Conservation (phyloP, 2,888 invertebrate species). For the Torymus auratus region DNA sequence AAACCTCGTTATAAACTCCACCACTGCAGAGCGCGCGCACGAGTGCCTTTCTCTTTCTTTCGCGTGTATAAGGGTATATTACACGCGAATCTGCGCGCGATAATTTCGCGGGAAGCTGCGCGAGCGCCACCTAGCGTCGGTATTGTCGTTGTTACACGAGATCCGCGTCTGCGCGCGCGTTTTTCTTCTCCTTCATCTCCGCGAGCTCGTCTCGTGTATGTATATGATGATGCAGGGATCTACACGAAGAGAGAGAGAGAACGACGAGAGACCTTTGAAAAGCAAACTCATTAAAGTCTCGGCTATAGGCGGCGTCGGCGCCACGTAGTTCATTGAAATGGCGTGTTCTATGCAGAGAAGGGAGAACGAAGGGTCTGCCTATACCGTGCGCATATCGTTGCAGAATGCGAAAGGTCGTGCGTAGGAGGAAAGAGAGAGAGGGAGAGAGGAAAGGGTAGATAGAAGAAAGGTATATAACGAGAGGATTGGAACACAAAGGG, state of each 20-base stretch:
- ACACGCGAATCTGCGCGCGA: conserved; percentile 25
- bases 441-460: no score
- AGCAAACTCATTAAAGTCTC: conserved; percentile 71
- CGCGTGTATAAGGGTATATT: no score
- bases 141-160: no score
- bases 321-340: conserved; percentile 67
- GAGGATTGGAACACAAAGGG: no score
- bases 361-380: conserved; percentile 4
- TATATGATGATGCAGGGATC: conserved; percentile 1
- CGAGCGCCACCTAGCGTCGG: background rate
- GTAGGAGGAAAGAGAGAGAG: no score
- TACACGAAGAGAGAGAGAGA: conserved; percentile 6
- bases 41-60: no score
- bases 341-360: conserved; percentile 64
- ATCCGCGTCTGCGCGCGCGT: background rate
- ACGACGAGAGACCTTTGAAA: conserved; percentile 61
- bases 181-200: background rate
- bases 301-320: conserved; percentile 61
- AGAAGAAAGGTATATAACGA: no score
- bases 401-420: no score
- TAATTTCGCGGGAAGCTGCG: conserved; percentile 25
- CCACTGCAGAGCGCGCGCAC: no score
- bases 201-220: no score
- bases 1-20: conserved; percentile 23
- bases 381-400: no score